Percentiles rank a stretch among this genome's conserved stretches.
Conservation (phyloP, 92 coral and sea anemone species). For the Porites divaricata region DNA sequence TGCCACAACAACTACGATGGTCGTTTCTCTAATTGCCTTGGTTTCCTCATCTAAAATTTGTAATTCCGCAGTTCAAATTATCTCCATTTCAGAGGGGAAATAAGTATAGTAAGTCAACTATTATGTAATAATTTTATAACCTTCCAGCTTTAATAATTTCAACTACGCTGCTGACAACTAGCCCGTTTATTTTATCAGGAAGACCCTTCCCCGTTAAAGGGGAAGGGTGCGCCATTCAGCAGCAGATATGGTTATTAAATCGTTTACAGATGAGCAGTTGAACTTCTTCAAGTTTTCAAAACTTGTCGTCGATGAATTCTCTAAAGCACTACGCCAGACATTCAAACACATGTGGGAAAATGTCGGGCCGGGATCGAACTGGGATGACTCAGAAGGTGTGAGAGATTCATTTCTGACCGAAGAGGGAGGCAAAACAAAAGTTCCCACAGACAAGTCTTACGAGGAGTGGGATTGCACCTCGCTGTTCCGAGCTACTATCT, state of each 20-base stretch:
- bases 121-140: too few relatives aligned
- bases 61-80: too few relatives aligned
- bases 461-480: conserved; percentile 39
- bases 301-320: neutral
- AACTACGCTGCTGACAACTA: too few relatives aligned
- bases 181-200: too few relatives aligned
- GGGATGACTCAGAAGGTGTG: conserved; percentile 61
- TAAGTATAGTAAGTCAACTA: too few relatives aligned
- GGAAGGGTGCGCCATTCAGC: neutral
- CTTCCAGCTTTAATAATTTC: too few relatives aligned
- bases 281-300: neutral
- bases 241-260: neutral
- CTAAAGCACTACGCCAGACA: neutral
- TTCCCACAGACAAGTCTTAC: neutral
- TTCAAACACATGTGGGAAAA: neutral
- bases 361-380: conserved; percentile 20
- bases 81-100: too few relatives aligned
- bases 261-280: neutral
- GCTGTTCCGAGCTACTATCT: conserved; percentile 23
- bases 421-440: conserved; percentile 7
- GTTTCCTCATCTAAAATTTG: too few relatives aligned
- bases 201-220: neutral
- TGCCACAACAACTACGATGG: too few relatives aligned
- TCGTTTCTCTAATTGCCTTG: too few relatives aligned
- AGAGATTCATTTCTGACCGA: conserved; percentile 27